Base-by-base conservation (phyloP, 2,113 vertebrate genomes). In the Thymallus thymallus region DNA sequence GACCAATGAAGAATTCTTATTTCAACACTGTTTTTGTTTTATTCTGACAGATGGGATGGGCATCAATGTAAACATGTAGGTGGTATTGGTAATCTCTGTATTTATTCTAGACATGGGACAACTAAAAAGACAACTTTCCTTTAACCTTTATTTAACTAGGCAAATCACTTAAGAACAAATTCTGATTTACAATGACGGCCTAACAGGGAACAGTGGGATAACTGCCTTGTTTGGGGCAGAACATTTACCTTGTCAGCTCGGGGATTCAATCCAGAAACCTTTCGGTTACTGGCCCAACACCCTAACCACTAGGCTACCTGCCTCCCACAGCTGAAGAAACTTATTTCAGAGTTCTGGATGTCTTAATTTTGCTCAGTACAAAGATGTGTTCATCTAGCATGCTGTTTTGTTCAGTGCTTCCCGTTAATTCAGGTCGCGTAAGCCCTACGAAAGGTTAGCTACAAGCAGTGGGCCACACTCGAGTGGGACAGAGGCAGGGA, bases 391-490 rank as follows among this genome's bases (percentile, higher is more conserved):
- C 16, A 35, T n/a, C n/a, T 41, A 30, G n/a, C 20, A 41, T 10
- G 35, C 12, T 5, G 14, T 41, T 41, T 41, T 41, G 26, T n/a
- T 22, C 32, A 13, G 6, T 41, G 60, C 69, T 35, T 22, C 22
- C 55, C 13, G 12, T 41, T 61, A 61, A 41, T 14, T 35, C 29
- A 41, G 55, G 29, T 71, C n/a, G 7, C 0, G 3, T 16, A 61
- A 61, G 5, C n/a, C 29, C 55, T 3, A 6, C 41, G 56, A n/a
- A 71, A 60, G 69, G 20, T 71, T 24, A 22, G 29, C 20, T 41
- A 22, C 69, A 71, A 71, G 16, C 55, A 61, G 55, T 14, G 30
- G 30, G 46, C 20, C 69, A 71, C 26, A 71, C 56, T 71, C 35
- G 5, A 45, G 12, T 29, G 55, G 35, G 30, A 66, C 24, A 35